These are phyloP conservation scores for Popillia japonica DNA, from an alignment of 1,140 invertebrate genomes.

Conservation along the genomic window DNA sequence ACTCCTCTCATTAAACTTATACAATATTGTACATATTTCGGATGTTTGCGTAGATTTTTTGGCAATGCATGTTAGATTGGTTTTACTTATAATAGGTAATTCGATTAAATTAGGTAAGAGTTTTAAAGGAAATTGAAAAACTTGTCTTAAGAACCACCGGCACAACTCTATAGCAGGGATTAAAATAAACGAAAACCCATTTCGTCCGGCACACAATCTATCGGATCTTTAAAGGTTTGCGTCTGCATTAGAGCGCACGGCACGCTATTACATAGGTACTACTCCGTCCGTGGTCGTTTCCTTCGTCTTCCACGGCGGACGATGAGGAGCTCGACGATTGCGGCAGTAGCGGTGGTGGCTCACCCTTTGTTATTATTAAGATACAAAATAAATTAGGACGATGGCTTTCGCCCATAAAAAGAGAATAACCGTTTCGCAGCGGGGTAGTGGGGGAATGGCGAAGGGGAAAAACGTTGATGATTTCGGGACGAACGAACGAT, in stretches of 20 bases:
- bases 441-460: not conserved
- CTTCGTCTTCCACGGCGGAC: not conserved
- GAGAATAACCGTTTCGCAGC: constrained; percentile 38
- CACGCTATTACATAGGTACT: not conserved
- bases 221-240: constrained; percentile 34
- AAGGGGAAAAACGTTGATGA: not conserved
- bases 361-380: constrained; percentile 39
- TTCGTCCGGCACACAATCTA: constrained; percentile 5
- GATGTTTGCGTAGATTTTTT: too few species aligned
- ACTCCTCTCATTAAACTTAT: too few species aligned
- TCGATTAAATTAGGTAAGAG: not conserved
- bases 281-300: not conserved
- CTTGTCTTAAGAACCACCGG: not conserved
- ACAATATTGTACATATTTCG: too few species aligned
- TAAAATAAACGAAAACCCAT: constrained; percentile 41
- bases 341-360: not conserved
- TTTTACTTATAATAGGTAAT: not conserved
- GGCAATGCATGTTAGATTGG: not conserved
- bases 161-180: constrained; percentile 14
- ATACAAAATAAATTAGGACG: constrained; percentile 43
- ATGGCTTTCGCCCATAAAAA: constrained; percentile 41
- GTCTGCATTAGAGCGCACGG: not conserved
- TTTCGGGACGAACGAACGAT: constrained; percentile 32
- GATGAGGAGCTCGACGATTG: not conserved
- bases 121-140: too few species aligned